Conservation (phyloP, 1,140 invertebrate genomes). For the Lasaia peninsularis region DNA sequence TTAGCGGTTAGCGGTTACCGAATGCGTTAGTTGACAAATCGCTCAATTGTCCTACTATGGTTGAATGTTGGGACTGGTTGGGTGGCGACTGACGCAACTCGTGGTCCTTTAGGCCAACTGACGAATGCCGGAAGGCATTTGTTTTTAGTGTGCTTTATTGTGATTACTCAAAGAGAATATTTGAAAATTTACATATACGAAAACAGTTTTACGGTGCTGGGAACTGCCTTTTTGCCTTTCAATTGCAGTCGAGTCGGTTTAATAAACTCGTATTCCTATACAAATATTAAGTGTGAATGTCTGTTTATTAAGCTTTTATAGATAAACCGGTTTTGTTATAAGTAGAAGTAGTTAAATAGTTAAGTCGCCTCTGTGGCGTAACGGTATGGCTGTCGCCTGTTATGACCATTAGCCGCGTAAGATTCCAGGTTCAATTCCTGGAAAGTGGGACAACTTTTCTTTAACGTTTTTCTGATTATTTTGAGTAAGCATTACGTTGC, state of each 20-base stretch:
- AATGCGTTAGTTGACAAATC: slow-evolving; percentile 70
- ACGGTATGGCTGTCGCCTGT: too few species aligned
- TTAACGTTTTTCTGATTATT: too few species aligned
- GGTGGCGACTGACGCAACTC: slow-evolving; percentile 56
- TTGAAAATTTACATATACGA: slow-evolving; percentile 26
- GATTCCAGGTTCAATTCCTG: too few species aligned
- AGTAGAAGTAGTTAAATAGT: too few species aligned
- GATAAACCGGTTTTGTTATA: too few species aligned
- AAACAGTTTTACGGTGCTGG: slow-evolving; percentile 16
- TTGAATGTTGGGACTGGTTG: slow-evolving; percentile 45
- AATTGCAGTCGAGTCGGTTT: slow-evolving; percentile 1
- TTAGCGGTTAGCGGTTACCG: slow-evolving; percentile 41
- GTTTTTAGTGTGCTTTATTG: slow-evolving; percentile 59
- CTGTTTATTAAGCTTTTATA: too few species aligned
- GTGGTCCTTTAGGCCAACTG: slow-evolving; percentile 31
- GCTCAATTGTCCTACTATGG: slow-evolving; percentile 64
- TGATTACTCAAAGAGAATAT: slow-evolving; percentile 42
- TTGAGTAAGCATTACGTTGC: too few species aligned
- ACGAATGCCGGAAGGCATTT: slow-evolving; percentile 61
- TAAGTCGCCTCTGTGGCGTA: too few species aligned
- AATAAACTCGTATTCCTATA: background rate
- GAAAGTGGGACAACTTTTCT: too few species aligned
- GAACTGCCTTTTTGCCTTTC: background rate
- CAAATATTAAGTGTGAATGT: too few species aligned
- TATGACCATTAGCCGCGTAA: too few species aligned